Conservation (phyloP, 2,113 vertebrate genomes). For the Dendropsophus ebraccatus region DNA sequence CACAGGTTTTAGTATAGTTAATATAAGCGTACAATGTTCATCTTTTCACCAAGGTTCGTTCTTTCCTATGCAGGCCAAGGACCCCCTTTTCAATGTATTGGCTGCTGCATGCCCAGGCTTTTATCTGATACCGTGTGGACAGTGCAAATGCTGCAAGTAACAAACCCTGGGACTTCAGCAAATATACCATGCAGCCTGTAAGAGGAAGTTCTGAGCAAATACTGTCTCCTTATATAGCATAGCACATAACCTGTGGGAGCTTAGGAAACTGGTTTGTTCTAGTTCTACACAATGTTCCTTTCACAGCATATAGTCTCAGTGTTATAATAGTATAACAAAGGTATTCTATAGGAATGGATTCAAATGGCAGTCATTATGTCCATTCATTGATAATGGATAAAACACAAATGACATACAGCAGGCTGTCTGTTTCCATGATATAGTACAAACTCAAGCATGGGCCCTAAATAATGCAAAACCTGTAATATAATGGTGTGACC, state of each 20-base stretch:
- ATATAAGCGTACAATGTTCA: background rate
- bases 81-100: background rate
- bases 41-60: background rate
- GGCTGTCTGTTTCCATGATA: too few relatives aligned
- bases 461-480: background rate
- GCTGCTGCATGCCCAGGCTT: background rate
- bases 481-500: background rate
- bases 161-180: background rate
- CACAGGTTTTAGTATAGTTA: too few relatives aligned
- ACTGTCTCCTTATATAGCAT: conserved; percentile 18
- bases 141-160: background rate
- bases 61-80: too few relatives aligned
- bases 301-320: too few relatives aligned
- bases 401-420: too few relatives aligned
- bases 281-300: background rate
- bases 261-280: background rate
- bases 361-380: background rate
- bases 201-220: background rate
- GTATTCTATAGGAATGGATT: background rate
- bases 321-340: background rate
- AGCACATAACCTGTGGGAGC: background rate
- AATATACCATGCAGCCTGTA: background rate
- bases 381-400: background rate
- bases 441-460: background rate
- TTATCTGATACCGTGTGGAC: background rate